These are phyloP conservation scores for Zalophus californianus DNA, from an alignment of 2,797 vertebrate species.

Conservation along the genomic window DNA sequence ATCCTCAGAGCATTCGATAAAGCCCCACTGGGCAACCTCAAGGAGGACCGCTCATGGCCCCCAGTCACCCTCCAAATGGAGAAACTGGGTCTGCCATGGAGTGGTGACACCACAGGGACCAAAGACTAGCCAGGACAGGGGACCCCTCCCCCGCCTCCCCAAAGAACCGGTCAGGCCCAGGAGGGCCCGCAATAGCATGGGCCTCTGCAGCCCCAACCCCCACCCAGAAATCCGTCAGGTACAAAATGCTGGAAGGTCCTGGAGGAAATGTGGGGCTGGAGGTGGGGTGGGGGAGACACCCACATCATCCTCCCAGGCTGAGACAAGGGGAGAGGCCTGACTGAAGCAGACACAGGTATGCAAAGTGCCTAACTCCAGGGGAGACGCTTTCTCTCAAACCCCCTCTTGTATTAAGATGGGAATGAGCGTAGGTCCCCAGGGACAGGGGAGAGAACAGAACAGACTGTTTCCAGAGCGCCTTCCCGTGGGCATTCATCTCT, in stretches of 20 bases:
- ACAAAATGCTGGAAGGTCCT: not conserved
- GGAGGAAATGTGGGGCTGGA: not conserved
- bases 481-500: conserved; percentile 68
- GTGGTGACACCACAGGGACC: accelerated
- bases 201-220: not conserved
- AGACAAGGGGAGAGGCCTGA: not conserved
- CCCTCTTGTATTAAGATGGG: conserved; percentile 33
- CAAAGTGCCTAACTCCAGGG: not conserved
- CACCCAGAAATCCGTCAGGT: not conserved
- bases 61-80: not conserved
- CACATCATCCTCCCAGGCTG: not conserved
- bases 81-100: not conserved
- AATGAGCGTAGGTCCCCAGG: conserved; percentile 56
- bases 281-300: not conserved
- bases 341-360: not conserved
- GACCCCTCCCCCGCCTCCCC: not conserved
- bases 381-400: not conserved
- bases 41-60: not conserved
- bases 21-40: not conserved
- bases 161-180: not conserved
- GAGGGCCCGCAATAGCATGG: not conserved
- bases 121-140: not conserved
- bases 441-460: conserved; percentile 55
- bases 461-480: conserved; percentile 69
- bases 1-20: not conserved